phyloP scores from a whole-genome alignment of 2,888 invertebrate species.

The Listrodromus nycthemerus region DNA sequence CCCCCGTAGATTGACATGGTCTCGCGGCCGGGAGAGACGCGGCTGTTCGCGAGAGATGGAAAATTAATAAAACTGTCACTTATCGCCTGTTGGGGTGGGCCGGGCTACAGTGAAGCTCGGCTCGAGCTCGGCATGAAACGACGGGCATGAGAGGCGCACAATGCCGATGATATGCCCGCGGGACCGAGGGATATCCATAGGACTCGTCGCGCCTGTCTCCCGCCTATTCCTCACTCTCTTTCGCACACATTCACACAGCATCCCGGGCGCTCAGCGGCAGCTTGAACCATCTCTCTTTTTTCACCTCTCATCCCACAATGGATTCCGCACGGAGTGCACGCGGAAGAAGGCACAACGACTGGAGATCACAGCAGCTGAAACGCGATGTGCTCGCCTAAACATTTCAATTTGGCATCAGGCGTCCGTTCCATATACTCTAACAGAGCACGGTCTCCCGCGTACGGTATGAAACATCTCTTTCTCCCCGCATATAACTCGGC shows the following conservation, averaged over 20 bases:
- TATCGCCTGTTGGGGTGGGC: slow-evolving; percentile 81
- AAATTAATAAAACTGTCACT: slow-evolving; percentile 93
- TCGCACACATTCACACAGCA: slow-evolving; percentile 52
- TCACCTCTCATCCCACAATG: slow-evolving; percentile 62
- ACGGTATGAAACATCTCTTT: slow-evolving; percentile 63
- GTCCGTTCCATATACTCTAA: slow-evolving; percentile 53
- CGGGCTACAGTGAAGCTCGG: slow-evolving; percentile 31
- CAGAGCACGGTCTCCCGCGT: slow-evolving; percentile 50
- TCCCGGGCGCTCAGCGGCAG: slow-evolving; percentile 1
- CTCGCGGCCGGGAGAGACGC: slow-evolving; percentile 54
- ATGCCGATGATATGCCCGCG: slow-evolving; percentile 64
- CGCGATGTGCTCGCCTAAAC: slow-evolving; percentile 82
- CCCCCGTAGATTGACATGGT: slow-evolving; percentile 54
- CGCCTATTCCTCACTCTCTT: slow-evolving; percentile 34
- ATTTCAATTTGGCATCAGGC: slow-evolving; percentile 84
- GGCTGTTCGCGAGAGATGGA: slow-evolving; percentile 84
- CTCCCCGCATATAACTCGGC: slow-evolving; percentile 12
- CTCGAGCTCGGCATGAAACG: slow-evolving; percentile 29
- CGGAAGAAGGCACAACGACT: slow-evolving; percentile 41
- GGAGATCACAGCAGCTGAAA: slow-evolving; percentile 74
- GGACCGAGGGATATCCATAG: slow-evolving; percentile 58
- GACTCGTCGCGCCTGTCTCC: slow-evolving; percentile 48
- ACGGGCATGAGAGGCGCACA: slow-evolving; percentile 37
- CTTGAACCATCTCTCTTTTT: slow-evolving; percentile 46
- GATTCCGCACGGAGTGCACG: background rate